These are phyloP conservation scores for Xylocampa areola DNA, from an alignment of 2,888 invertebrate species.

Conservation along the genomic window DNA sequence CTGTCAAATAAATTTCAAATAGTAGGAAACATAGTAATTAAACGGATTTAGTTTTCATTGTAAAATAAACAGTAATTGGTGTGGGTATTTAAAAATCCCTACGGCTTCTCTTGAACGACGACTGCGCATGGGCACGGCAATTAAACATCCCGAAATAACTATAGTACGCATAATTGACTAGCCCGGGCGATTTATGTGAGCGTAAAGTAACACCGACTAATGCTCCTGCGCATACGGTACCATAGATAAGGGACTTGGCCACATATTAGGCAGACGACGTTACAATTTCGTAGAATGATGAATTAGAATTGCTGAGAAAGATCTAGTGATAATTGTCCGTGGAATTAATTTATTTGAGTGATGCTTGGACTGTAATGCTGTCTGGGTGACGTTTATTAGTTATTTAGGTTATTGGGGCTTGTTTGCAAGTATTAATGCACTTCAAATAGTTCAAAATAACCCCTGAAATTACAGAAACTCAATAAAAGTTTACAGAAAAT, in stretches of 20 bases:
- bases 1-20: slow-evolving; percentile 60
- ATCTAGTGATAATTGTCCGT: slow-evolving; percentile 28
- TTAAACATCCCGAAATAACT: slow-evolving; percentile 85
- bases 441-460: neutral
- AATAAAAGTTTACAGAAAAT: neutral
- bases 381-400: slow-evolving; percentile 3
- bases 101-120: slow-evolving; percentile 57
- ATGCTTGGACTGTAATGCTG: slow-evolving; percentile 9
- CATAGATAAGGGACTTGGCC: slow-evolving; percentile 46
- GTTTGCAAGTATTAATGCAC: neutral
- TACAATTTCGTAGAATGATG: slow-evolving; percentile 51
- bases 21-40: slow-evolving; percentile 57
- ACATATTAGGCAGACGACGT: slow-evolving; percentile 48
- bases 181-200: slow-evolving; percentile 76
- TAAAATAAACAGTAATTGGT: slow-evolving; percentile 65
- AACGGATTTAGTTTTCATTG: slow-evolving; percentile 64
- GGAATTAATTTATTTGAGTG: slow-evolving; percentile 32
- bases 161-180: slow-evolving; percentile 81
- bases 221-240: slow-evolving; percentile 50
- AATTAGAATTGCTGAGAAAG: slow-evolving; percentile 36
- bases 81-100: slow-evolving; percentile 67
- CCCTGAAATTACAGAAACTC: neutral
- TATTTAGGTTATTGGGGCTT: neutral
- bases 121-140: slow-evolving; percentile 78
- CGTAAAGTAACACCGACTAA: slow-evolving; percentile 62